phyloP scores from a whole-genome alignment of 2,113 vertebrate genomes.

The Phocoena phocoena region DNA sequence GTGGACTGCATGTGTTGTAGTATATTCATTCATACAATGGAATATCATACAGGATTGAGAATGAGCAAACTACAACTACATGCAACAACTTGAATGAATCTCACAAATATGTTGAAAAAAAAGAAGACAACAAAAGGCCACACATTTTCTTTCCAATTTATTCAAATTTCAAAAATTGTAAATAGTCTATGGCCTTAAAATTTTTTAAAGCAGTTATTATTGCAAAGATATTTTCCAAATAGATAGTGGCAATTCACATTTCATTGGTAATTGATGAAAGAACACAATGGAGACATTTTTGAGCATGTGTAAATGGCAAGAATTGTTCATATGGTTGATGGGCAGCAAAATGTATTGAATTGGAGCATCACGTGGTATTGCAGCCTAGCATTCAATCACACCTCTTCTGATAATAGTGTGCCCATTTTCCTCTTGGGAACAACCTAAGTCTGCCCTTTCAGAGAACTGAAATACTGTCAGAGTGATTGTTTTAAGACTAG shows the following conservation, averaged over 20 bases:
- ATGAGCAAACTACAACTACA: background rate
- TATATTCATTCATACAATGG: background rate
- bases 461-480: background rate
- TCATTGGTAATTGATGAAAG: background rate
- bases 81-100: background rate
- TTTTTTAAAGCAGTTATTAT: background rate
- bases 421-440: background rate
- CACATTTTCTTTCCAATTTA: background rate
- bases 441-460: constrained; percentile 3
- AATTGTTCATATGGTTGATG: background rate
- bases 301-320: background rate
- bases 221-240: constrained; percentile 11
- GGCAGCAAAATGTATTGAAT: background rate
- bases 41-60: background rate
- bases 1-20: background rate
- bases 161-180: background rate
- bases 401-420: background rate
- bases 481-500: background rate
- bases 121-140: background rate
- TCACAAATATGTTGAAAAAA: background rate
- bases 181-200: background rate
- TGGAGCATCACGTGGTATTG: background rate
- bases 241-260: background rate
- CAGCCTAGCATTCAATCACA: background rate
- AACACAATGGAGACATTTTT: constrained; percentile 4